Percentiles rank a stretch among this genome's conserved stretches.
These are phyloP conservation scores for Drosophila virilis DNA, from an alignment of 1,140 invertebrate genomes.

Conservation along the genomic window DNA sequence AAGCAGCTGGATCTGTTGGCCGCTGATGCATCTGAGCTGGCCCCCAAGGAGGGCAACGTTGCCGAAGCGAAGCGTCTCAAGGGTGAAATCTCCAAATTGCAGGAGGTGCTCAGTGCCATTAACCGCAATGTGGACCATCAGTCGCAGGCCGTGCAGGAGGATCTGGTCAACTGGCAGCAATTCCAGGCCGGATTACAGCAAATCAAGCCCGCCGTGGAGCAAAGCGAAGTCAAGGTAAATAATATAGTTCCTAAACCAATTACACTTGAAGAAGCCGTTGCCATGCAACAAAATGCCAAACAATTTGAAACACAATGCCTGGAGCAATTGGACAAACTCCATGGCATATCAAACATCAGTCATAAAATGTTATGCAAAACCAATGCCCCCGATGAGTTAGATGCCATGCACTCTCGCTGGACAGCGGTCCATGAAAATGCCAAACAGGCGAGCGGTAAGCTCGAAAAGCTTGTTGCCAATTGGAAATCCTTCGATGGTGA, in stretches of 20 bases:
- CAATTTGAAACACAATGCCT: constrained; percentile 91
- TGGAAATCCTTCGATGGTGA: constrained; percentile 93
- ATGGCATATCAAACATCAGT: constrained; percentile 89
- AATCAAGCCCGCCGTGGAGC: constrained; percentile 94
- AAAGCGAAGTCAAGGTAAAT: constrained; percentile 91
- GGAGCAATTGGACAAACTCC: constrained; percentile 89
- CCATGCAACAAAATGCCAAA: constrained; percentile 89
- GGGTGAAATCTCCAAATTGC: constrained; percentile 88
- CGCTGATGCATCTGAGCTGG: constrained; percentile 90
- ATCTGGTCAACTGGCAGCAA: constrained; percentile 93
- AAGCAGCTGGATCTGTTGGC: constrained; percentile 89
- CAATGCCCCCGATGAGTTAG: constrained; percentile 91
- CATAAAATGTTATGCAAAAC: constrained; percentile 90
- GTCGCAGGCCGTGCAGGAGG: constrained; percentile 89
- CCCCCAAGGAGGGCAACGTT: constrained; percentile 87
- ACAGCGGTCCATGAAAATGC: constrained; percentile 90
- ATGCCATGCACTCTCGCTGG: constrained; percentile 92
- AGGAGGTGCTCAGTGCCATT: constrained; percentile 88
- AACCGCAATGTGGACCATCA: constrained; percentile 90
- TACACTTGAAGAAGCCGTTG: constrained; percentile 91
- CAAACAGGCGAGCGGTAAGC: constrained; percentile 89
- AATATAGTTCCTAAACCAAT: constrained; percentile 90
- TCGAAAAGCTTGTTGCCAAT: constrained; percentile 91
- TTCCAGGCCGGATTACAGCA: constrained; percentile 92
- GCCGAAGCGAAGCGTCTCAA: constrained; percentile 89